Evolutionary conservation across 1,140 invertebrate genomes (phyloP), one percentile per base, ranked within the genome.

Genomic region (Bombus waltoni): DNA sequence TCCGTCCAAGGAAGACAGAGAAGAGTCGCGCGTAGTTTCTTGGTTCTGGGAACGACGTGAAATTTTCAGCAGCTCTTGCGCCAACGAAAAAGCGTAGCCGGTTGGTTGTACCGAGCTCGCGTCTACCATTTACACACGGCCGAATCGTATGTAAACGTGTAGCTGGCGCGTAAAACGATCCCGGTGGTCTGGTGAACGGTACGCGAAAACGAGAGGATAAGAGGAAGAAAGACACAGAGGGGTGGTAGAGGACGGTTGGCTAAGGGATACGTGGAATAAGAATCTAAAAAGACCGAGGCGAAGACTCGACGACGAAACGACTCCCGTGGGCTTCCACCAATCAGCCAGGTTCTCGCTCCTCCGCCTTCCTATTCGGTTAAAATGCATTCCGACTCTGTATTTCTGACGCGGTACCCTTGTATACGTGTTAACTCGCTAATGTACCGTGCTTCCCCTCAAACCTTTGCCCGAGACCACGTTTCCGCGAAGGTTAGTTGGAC

Each of bases 251-350:
- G 47, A 53, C 47, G 47, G 47, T 53, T 22, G 5, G 47, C 47
- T 53, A 53, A 6, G 38, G 42, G 74, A 71, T 82, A 75, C 83
- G 75, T 84, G 81, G 75, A 90, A 90, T 90, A 90, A 90, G 90
- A 89, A 91, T 90, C 81, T 82, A 91, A 91, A 91, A 92, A 83
- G 91, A 89, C 73, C 81, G 71, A 73, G 80, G 73, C 28, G 89
- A 85, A 78, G 85, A 87, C 53, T 80, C 85, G 83, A 87, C 72
- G 83, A 91, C 90, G 90, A 92, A 94, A 95, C 93, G 93, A 93
- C 93, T 94, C 94, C 90, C 93, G 28, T 44, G 93, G 89, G 94
- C 88, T 89, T 92, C 88, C 83, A 90, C 93, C 94, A 94, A 94
- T 94, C 94, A 94, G 92, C 90, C 92, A 88, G 81, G 28, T 65